These are phyloP conservation scores for Penaeus indicus DNA, from an alignment of 1,140 invertebrate species.

Conservation along the genomic window DNA sequence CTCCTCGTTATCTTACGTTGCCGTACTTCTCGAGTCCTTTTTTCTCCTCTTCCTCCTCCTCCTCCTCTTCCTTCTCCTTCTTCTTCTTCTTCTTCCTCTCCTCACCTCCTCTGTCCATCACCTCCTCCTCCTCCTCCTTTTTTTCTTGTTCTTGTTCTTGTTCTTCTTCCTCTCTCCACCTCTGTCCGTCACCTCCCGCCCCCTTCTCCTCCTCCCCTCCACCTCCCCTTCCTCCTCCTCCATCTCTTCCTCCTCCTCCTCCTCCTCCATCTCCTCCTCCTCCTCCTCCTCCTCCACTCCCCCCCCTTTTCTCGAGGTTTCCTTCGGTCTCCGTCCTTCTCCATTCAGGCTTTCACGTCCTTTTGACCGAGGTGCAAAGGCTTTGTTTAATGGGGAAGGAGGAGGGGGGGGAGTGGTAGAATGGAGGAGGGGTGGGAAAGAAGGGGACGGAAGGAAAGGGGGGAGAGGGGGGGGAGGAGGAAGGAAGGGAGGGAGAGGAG, in stretches of 20 bases:
- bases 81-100: too few relatives aligned
- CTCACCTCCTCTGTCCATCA: background rate
- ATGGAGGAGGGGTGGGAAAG: too few relatives aligned
- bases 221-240: constrained; percentile 28
- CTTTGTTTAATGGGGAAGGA: constrained; percentile 11
- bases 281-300: constrained; percentile 63
- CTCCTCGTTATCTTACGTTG: too few relatives aligned
- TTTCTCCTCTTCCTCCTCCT: constrained; percentile 53
- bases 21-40: too few relatives aligned
- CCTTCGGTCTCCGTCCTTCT: constrained; percentile 36
- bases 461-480: too few relatives aligned
- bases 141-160: background rate
- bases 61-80: constrained; percentile 25
- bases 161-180: too few relatives aligned
- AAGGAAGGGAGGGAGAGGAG: too few relatives aligned
- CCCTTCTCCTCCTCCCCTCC: background rate
- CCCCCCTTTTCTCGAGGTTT: background rate
- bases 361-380: constrained; percentile 46
- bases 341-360: constrained; percentile 26
- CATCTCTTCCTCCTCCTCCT: constrained; percentile 66
- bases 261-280: constrained; percentile 44
- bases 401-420: too few relatives aligned
- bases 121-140: constrained; percentile 3
- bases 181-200: too few relatives aligned
- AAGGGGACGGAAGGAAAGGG: too few relatives aligned